These are phyloP conservation scores for Schizopygopsis pylzovi DNA, from an alignment of 2,797 vertebrate species.

Conservation along the genomic window DNA sequence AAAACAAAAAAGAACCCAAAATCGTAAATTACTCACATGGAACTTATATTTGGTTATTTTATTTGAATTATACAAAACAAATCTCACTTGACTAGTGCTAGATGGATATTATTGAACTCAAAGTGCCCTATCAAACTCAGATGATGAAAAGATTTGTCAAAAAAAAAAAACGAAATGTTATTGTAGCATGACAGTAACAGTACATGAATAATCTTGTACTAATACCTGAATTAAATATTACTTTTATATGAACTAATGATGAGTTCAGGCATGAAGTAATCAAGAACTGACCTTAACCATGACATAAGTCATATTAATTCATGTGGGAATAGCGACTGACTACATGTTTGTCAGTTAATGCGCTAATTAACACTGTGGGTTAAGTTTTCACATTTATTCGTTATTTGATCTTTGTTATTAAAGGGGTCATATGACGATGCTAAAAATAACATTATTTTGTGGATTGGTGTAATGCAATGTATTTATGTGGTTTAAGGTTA, in stretches of 20 bases:
- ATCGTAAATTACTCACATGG: too few relatives aligned
- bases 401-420: neutral
- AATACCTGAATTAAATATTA: neutral
- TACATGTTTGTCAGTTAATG: neutral
- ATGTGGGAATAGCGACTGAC: neutral
- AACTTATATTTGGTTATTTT: too few relatives aligned
- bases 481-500: too few relatives aligned
- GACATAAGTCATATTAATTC: neutral
- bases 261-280: neutral
- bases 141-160: neutral
- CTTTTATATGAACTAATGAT: neutral
- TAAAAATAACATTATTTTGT: too few relatives aligned
- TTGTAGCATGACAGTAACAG: neutral
- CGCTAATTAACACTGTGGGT: neutral
- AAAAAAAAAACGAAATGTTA: neutral
- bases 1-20: neutral
- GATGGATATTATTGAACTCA: neutral
- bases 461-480: too few relatives aligned
- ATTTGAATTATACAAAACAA: too few relatives aligned
- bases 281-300: neutral
- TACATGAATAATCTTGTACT: neutral
- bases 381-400: neutral
- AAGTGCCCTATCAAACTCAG: neutral
- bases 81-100: neutral
- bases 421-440: neutral